Base-by-base conservation (phyloP, 2,113 vertebrate genomes). In the Antigone vipio region DNA sequence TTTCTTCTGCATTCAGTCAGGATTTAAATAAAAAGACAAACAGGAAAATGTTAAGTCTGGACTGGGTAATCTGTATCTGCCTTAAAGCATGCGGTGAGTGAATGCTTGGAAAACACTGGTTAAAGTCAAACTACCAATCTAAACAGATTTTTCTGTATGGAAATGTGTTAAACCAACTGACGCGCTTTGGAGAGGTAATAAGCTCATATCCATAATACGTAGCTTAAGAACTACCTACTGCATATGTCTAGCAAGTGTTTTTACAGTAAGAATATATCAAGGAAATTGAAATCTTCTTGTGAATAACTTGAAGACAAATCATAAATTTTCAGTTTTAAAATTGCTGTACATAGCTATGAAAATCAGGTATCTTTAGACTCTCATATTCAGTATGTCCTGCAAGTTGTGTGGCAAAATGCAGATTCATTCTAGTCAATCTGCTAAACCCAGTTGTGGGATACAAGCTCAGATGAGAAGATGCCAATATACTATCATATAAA, bases 21-120 rank as follows among this genome's bases (percentile, higher is more conserved):
- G 40, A 66, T 91, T 95, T 80, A 93, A 96, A 89, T 67, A 92
- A 78, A 88, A 42, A 77, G 44, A 87, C 67, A 32, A 47, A 27
- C 7, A 63, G 22, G 19, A 71, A 52, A 49, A 53, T 5, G 20
- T 40, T 2, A 50, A 45, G 17, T 50, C 5, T 4, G 29, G 50
- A 44, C 9, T 7, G 1, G 5, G 26, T 34, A 35, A 29, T 68
- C 20, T 50, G 4, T 59, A 24, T 68, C 42, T 83, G n/a, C 32
- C 45, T 32, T 45, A 45, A 38, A 56, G 18, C 34, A 20, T 38
- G 20, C n/a, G 50, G 18, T 27, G 32, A 49, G 34, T 68, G 76
- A 74, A 64, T 27, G 26, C 30, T 49, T 40, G 47, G 34, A 71
- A 77, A 86, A 68, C 17, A 72, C 32, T 64, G 15, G 11, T 55